Conservation (phyloP, 2,888 invertebrate species). For the Caenorhabditis doughertyi region DNA sequence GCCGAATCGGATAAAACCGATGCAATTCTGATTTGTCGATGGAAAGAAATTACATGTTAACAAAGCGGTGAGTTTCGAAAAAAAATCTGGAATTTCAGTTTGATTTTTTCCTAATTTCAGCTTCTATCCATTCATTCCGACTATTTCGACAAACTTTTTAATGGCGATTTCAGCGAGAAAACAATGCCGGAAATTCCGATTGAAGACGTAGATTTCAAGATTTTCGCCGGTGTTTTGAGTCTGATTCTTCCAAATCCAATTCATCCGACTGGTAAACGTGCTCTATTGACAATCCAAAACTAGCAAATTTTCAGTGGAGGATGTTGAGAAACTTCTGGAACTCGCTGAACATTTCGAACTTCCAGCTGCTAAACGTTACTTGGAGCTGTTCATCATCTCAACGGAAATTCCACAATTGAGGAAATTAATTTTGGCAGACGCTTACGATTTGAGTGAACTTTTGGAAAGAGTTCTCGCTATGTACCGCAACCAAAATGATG, state of each 20-base stretch:
- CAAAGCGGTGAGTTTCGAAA: constrained; percentile 1
- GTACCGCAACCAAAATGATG: too few species aligned
- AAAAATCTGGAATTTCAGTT: not conserved
- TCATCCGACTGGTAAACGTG: not conserved
- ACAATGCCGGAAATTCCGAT: constrained; percentile 21
- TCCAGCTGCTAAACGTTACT: not conserved
- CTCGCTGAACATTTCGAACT: not conserved
- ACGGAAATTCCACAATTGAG: not conserved
- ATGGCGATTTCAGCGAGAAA: constrained; percentile 18
- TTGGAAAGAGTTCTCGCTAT: not conserved
- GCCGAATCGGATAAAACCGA: not conserved
- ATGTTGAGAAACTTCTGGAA: too few species aligned
- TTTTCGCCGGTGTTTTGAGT: not conserved
- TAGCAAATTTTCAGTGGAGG: not conserved
- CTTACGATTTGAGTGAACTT: not conserved
- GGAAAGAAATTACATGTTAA: constrained; percentile 13
- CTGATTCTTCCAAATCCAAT: not conserved
- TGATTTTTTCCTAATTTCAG: too few species aligned
- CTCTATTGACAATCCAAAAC: too few species aligned
- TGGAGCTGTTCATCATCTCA: not conserved
- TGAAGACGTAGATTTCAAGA: constrained; percentile 1
- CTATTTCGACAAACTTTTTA: constrained; percentile 9
- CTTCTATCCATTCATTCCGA: constrained; percentile 8
- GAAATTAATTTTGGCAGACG: not conserved
- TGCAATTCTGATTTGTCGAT: constrained; percentile 11